A percentile compares a stretch with the other conserved stretches of the same genome.
Evolutionary conservation across 2,113 vertebrate genomes (phyloP).

Genomic region (Barbus barbus): DNA sequence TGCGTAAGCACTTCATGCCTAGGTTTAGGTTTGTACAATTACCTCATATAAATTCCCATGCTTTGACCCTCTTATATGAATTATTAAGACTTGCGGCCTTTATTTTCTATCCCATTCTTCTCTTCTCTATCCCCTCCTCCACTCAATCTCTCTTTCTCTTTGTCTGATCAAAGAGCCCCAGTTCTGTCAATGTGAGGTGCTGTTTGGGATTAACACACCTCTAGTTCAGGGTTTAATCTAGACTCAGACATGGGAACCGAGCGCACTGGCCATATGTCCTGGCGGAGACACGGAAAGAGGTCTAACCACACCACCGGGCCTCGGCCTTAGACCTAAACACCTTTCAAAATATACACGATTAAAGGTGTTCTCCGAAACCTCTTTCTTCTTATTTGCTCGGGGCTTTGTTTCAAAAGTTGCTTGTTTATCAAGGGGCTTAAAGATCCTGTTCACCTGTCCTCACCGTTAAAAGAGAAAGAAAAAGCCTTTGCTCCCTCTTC

Average conservation of each 20-base stretch:
- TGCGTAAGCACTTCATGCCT: neutral
- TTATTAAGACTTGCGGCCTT: neutral
- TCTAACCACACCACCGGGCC: conserved; percentile 21
- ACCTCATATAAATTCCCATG: neutral
- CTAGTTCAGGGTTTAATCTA: conserved; percentile 75
- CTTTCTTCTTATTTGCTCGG: conserved; percentile 36
- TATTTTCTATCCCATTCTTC: neutral
- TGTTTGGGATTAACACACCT: conserved; percentile 76
- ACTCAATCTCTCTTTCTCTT: conserved; percentile 17
- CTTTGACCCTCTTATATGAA: neutral
- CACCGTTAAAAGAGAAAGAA: conserved; percentile 15
- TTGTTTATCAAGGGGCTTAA: conserved; percentile 45
- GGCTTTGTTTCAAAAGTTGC: conserved; percentile 41
- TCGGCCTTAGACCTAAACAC: neutral
- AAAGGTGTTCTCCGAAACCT: conserved; percentile 28
- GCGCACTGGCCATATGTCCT: conserved; percentile 36
- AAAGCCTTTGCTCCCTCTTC: neutral
- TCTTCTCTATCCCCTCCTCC: neutral
- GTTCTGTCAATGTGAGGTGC: conserved; percentile 60
- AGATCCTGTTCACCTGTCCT: conserved; percentile 28
- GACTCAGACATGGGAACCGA: conserved; percentile 70
- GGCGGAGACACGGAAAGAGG: conserved; percentile 21
- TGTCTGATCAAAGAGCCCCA: conserved; percentile 68
- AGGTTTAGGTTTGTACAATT: neutral
- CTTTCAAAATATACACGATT: neutral